A percentile compares a stretch with the other conserved stretches of the same genome.
Conservation (phyloP, 2,113 vertebrate genomes). For the Strix aluco region DNA sequence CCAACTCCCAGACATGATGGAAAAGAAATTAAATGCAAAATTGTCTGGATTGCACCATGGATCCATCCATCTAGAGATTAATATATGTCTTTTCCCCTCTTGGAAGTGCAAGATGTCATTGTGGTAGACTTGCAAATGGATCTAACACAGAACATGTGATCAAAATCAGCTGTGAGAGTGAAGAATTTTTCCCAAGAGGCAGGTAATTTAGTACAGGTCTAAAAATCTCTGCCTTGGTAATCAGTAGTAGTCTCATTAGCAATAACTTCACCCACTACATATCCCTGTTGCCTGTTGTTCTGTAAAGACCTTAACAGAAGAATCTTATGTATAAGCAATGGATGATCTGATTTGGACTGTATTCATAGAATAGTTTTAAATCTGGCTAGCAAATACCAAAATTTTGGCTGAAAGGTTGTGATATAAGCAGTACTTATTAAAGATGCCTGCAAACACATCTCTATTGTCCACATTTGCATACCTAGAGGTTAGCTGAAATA, state of each 20-base stretch:
- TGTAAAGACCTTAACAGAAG: not conserved
- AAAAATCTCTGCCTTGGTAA: not conserved
- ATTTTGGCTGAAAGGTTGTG: not conserved
- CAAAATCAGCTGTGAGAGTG: not conserved
- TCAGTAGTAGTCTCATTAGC: not conserved
- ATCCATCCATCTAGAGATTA: not conserved
- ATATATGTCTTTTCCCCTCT: not conserved
- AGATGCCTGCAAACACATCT: not conserved
- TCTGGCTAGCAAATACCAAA: not conserved
- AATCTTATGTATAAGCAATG: not conserved
- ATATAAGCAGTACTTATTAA: not conserved
- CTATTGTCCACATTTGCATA: not conserved
- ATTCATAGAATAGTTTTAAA: not conserved
- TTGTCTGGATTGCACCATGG: not conserved
- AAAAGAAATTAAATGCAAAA: not conserved
- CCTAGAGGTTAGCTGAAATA: not conserved
- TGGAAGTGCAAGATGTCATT: not conserved
- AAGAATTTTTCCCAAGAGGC: not conserved
- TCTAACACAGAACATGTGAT: not conserved
- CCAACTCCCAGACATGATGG: not conserved
- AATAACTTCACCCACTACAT: not conserved
- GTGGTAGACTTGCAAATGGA: not conserved
- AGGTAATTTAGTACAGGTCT: not conserved
- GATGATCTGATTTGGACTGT: not conserved
- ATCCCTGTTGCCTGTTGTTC: not conserved